A percentile compares a stretch with the other conserved stretches of the same genome.
phyloP scores from a whole-genome alignment of 2,797 vertebrate genomes.

The Hoplostethus atlanticus region DNA sequence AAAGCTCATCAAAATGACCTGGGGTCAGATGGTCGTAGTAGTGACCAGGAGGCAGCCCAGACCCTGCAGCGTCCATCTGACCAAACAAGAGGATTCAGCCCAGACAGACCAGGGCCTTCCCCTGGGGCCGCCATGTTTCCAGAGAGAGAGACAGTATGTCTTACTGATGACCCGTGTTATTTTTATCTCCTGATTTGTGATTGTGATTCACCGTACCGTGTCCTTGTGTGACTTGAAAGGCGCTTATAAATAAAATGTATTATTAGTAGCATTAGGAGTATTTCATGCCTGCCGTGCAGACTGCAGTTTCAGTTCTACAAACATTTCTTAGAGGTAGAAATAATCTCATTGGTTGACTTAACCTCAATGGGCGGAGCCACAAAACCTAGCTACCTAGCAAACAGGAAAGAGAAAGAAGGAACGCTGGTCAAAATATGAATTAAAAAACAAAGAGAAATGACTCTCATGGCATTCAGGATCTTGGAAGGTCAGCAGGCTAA shows the following conservation, averaged over 20 bases:
- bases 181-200: too few species aligned
- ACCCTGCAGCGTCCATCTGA: slow-evolving; percentile 77
- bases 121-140: slow-evolving; percentile 48
- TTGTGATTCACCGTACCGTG: too few species aligned
- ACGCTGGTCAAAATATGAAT: too few species aligned
- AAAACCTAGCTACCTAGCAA: too few species aligned
- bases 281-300: slow-evolving; percentile 39
- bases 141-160: slow-evolving; percentile 12
- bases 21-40: slow-evolving; percentile 49
- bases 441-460: too few species aligned
- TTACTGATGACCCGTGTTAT: too few species aligned
- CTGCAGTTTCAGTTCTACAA: not conserved
- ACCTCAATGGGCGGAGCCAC: too few species aligned
- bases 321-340: not conserved
- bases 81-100: slow-evolving; percentile 74
- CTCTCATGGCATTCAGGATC: too few species aligned
- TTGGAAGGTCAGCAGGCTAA: too few species aligned
- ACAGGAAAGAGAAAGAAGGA: too few species aligned
- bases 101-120: slow-evolving; percentile 51
- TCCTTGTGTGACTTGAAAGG: too few species aligned
- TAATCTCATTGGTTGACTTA: not conserved
- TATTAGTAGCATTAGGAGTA: not conserved
- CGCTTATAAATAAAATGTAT: too few species aligned
- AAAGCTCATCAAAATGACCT: slow-evolving; percentile 47
- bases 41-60: slow-evolving; percentile 35